These are phyloP conservation scores for Protonibea diacanthus DNA, from an alignment of 2,797 vertebrate genomes.

Conservation along the genomic window DNA sequence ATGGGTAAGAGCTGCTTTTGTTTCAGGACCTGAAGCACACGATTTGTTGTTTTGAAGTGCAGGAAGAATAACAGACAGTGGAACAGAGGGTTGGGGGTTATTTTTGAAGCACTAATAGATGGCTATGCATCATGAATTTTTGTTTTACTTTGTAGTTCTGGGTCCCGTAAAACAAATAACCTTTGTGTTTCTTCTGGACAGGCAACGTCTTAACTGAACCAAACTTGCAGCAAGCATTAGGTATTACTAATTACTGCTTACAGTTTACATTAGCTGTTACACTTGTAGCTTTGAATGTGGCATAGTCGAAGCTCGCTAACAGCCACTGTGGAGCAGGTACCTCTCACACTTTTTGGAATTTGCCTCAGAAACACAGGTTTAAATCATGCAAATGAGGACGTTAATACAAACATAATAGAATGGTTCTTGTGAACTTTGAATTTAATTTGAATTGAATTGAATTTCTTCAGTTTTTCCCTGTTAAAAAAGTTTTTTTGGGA, in stretches of 20 bases:
- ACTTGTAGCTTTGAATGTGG: background rate
- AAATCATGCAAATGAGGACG: background rate
- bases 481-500: no score
- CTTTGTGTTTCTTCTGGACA: background rate
- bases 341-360: background rate
- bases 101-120: background rate
- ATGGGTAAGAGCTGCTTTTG: conserved; percentile 91
- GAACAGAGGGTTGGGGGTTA: background rate
- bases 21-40: conserved; percentile 21
- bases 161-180: background rate
- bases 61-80: background rate
- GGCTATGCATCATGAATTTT: background rate
- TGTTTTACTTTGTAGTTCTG: conserved; percentile 5
- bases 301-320: background rate
- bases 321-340: background rate
- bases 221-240: background rate
- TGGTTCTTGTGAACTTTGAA: no score
- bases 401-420: background rate
- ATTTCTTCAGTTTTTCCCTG: no score
- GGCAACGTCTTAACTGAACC: conserved; percentile 3
- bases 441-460: no score
- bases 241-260: background rate
- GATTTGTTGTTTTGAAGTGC: conserved; percentile 6
- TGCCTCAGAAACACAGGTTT: background rate
- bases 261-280: conserved; percentile 3